A percentile compares a stretch with the other conserved stretches of the same genome.
phyloP scores from a whole-genome alignment of 2,797 vertebrate species.

The Chrosomus eos region DNA sequence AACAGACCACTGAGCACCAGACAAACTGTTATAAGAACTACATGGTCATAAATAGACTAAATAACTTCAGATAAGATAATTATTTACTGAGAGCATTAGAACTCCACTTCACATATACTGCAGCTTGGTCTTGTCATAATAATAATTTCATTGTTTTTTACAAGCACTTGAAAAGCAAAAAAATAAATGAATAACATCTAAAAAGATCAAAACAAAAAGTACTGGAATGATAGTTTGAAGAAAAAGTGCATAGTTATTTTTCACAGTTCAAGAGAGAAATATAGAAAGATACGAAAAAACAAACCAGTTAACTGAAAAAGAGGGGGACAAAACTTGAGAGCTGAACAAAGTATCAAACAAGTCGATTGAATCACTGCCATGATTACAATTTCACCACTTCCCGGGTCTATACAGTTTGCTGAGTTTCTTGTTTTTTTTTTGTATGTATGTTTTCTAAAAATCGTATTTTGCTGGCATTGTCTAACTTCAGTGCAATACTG shows the following conservation, averaged over 20 bases:
- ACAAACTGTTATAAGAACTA: background rate
- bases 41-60: background rate
- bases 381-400: slow-evolving; percentile 25
- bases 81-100: slow-evolving; percentile 3
- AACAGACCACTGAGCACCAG: background rate
- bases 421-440: background rate
- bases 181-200: too few species aligned
- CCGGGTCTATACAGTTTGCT: slow-evolving; percentile 40
- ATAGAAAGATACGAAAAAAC: background rate
- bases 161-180: background rate
- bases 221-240: background rate
- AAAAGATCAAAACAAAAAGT: background rate
- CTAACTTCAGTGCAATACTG: background rate
- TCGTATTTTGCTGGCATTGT: background rate
- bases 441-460: slow-evolving; percentile 7
- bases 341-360: background rate
- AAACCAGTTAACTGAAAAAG: background rate
- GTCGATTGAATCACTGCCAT: background rate
- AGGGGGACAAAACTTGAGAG: background rate
- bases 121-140: background rate
- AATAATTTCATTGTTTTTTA: background rate
- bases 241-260: background rate
- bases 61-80: background rate
- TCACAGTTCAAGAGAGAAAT: background rate
- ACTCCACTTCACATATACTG: background rate